A percentile compares a stretch with the other conserved stretches of the same genome.
Evolutionary conservation across 2,113 vertebrate species (phyloP).

Genomic region (Lates calcarifer): DNA sequence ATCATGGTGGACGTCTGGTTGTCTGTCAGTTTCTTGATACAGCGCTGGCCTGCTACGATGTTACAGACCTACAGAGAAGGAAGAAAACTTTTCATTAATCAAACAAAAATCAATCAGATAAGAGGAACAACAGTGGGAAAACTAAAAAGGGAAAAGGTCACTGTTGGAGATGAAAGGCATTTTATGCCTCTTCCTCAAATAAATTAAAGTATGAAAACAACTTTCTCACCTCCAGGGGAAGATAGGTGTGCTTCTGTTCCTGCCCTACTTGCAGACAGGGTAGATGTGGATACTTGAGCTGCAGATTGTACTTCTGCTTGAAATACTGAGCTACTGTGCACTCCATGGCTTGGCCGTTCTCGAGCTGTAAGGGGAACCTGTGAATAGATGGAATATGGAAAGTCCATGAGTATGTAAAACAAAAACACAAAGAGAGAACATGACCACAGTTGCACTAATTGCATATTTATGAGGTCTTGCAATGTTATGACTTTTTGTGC

Average conservation of each 20-base stretch:
- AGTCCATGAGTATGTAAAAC: not conserved
- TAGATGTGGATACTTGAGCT: slow-evolving; percentile 97
- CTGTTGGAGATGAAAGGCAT: not conserved
- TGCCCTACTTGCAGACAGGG: slow-evolving; percentile 98
- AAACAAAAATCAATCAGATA: not conserved
- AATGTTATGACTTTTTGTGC: not conserved
- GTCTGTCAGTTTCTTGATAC: slow-evolving; percentile 99
- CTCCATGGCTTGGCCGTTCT: slow-evolving; percentile 99
- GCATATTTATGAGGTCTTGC: not conserved
- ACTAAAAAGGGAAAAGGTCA: not conserved
- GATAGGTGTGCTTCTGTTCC: slow-evolving; percentile 98
- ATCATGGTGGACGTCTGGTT: slow-evolving; percentile 99
- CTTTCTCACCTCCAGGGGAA: slow-evolving; percentile 94
- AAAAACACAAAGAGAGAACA: not conserved
- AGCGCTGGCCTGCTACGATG: slow-evolving; percentile 97
- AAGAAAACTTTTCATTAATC: not conserved
- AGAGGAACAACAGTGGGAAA: not conserved
- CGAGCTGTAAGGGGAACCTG: slow-evolving; percentile 98
- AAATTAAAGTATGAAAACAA: not conserved
- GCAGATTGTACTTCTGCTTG: slow-evolving; percentile 98
- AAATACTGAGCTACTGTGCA: slow-evolving; percentile 99
- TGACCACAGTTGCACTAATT: not conserved
- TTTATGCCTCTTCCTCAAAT: not conserved
- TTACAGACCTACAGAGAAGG: slow-evolving; percentile 92
- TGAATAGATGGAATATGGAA: slow-evolving; percentile 13